Percentiles rank a stretch among this genome's conserved stretches.
Conservation (phyloP, 37 sponge, comb jelly and placozoan species). For the Amphimedon queenslandica region DNA sequence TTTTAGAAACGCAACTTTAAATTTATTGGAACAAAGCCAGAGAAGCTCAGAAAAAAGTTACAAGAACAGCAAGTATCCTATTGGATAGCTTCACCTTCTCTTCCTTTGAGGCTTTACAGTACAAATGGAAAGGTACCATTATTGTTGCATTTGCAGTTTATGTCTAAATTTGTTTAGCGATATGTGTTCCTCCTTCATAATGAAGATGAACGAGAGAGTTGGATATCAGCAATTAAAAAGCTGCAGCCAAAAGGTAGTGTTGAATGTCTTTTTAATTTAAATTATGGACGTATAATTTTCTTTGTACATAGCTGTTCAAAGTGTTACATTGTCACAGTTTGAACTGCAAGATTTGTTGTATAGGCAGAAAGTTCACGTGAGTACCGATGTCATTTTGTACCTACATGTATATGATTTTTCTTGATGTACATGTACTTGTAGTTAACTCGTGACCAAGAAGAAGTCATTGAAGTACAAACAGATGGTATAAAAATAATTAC, state of each 20-base stretch:
- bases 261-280: not conserved
- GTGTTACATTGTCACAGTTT: slow-evolving; percentile 20
- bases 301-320: slow-evolving; percentile 16
- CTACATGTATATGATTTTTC: not conserved
- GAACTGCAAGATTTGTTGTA: slow-evolving; percentile 75
- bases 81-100: slow-evolving; percentile 73
- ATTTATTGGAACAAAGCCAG: slow-evolving; percentile 21
- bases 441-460: slow-evolving; percentile 2
- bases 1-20: slow-evolving; percentile 11
- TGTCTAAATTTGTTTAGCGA: slow-evolving; percentile 24
- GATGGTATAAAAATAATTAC: slow-evolving; percentile 8
- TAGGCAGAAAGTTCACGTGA: slow-evolving; percentile 64
- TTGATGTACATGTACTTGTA: not conserved
- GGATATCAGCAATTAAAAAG: slow-evolving; percentile 71
- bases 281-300: not conserved
- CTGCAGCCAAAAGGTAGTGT: slow-evolving; percentile 68
- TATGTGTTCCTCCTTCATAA: slow-evolving; percentile 69
- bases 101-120: slow-evolving; percentile 70
- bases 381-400: slow-evolving; percentile 9
- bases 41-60: slow-evolving; percentile 60
- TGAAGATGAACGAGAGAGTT: slow-evolving; percentile 71
- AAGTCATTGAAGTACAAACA: slow-evolving; percentile 10
- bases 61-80: slow-evolving; percentile 69
- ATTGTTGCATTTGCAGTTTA: not conserved
- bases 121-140: slow-evolving; percentile 51